Percentiles rank a stretch among this genome's conserved stretches.
Evolutionary conservation across 2,888 invertebrate genomes (phyloP).

Genomic region (Parnassius apollo): DNA sequence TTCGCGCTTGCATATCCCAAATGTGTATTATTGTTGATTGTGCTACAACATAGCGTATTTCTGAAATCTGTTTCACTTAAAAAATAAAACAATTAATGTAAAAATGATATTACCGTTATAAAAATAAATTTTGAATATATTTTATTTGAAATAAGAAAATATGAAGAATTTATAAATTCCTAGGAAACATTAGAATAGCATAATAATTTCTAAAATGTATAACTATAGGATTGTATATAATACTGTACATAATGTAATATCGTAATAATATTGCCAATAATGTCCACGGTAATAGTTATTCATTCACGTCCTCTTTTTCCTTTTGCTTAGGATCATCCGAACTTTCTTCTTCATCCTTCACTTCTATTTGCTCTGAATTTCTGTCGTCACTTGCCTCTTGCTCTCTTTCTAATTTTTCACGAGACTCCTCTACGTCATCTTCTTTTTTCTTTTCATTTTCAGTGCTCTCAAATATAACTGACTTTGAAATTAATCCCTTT

Average conservation of each 20-base stretch:
- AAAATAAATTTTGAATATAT: background rate
- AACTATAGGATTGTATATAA: background rate
- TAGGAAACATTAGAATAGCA: background rate
- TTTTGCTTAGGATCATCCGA: background rate
- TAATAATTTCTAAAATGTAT: background rate
- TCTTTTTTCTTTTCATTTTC: background rate
- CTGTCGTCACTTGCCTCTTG: background rate
- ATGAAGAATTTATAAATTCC: background rate
- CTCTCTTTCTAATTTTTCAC: background rate
- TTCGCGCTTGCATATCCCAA: background rate
- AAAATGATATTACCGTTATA: background rate
- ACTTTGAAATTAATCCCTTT: background rate
- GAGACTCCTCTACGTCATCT: background rate
- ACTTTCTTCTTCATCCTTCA: background rate
- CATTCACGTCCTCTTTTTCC: background rate
- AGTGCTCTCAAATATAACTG: conserved; percentile 3
- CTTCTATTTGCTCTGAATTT: background rate
- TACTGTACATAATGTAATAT: background rate
- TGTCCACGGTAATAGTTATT: background rate
- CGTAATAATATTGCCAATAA: background rate
- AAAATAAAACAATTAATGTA: background rate
- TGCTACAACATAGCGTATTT: background rate
- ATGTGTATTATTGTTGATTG: background rate
- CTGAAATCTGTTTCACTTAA: background rate
- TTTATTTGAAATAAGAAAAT: background rate